A percentile compares a stretch with the other conserved stretches of the same genome.
Evolutionary conservation across 2,888 invertebrate species (phyloP).

Genomic region (Yponomeuta evonymella): DNA sequence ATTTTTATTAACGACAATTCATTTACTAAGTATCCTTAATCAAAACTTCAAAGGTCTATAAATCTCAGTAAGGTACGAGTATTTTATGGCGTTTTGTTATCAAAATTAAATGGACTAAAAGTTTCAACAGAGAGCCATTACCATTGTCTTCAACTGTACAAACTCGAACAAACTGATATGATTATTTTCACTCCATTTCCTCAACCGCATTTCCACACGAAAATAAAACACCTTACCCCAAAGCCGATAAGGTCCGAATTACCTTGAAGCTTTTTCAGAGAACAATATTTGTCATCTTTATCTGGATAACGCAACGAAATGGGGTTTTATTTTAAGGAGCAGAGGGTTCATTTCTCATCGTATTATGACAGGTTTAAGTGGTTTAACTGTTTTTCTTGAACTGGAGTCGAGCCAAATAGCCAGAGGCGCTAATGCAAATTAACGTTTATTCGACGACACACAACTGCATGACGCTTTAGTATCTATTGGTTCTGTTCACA

Average conservation of each 20-base stretch:
- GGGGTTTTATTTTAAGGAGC: not conserved
- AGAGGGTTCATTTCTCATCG: not conserved
- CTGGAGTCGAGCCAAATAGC: constrained; percentile 4
- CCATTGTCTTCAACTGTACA: not conserved
- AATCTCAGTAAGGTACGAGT: too few relatives aligned
- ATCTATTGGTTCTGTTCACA: too few relatives aligned
- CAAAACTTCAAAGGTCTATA: too few relatives aligned
- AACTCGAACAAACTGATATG: constrained; percentile 8
- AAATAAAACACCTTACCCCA: not conserved
- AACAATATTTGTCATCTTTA: constrained; percentile 4
- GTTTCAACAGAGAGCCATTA: not conserved
- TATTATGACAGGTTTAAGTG: constrained; percentile 3
- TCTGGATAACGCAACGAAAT: constrained; percentile 3
- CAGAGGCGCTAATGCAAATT: constrained; percentile 8
- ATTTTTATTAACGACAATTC: too few relatives aligned
- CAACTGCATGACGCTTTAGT: not conserved
- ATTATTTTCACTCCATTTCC: constrained; percentile 10
- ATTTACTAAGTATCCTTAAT: too few relatives aligned
- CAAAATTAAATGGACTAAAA: not conserved
- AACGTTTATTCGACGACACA: not conserved
- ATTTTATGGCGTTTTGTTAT: not conserved
- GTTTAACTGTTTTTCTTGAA: constrained; percentile 4
- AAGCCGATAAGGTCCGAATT: not conserved
- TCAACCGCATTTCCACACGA: not conserved
- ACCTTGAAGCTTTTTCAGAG: not conserved